Percentiles rank a stretch among this genome's conserved stretches.
Conservation (phyloP, 2,888 invertebrate genomes). For the Parascotia fuliginaria region DNA sequence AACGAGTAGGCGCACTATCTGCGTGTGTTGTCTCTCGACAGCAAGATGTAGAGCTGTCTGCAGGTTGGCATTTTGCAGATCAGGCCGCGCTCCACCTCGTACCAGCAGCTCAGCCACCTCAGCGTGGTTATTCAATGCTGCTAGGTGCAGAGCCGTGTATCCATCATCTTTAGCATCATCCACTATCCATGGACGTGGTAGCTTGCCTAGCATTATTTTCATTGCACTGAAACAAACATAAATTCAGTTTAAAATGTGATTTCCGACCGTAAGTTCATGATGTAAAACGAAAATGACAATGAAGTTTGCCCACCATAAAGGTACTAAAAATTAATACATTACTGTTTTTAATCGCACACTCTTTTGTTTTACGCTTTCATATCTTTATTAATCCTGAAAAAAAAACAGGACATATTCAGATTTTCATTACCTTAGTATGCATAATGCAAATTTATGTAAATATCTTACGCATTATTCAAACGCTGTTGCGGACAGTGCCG, state of each 20-base stretch:
- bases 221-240: slow-evolving; percentile 91
- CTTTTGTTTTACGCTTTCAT: slow-evolving; percentile 6
- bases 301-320: too few relatives aligned
- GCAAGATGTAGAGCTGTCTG: slow-evolving; percentile 97
- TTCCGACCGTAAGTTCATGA: too few relatives aligned
- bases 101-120: slow-evolving; percentile 97
- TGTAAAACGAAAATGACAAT: too few relatives aligned
- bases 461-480: slow-evolving; percentile 34
- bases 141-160: slow-evolving; percentile 97
- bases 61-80: slow-evolving; percentile 97
- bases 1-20: slow-evolving; percentile 97
- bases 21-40: slow-evolving; percentile 98
- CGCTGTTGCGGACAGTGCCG: slow-evolving; percentile 22
- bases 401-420: slow-evolving; percentile 21
- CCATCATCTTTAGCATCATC: slow-evolving; percentile 99
- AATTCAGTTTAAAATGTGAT: not conserved
- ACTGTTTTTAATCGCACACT: too few relatives aligned
- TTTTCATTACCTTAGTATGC: slow-evolving; percentile 28
- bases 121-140: slow-evolving; percentile 98
- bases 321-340: too few relatives aligned
- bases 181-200: slow-evolving; percentile 98
- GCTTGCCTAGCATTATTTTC: slow-evolving; percentile 96
- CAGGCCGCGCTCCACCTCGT: slow-evolving; percentile 96
- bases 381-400: slow-evolving; percentile 13
- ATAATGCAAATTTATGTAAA: slow-evolving; percentile 42